These are phyloP conservation scores for Augiades crinisus DNA, from an alignment of 2,888 invertebrate species.

Conservation along the genomic window DNA sequence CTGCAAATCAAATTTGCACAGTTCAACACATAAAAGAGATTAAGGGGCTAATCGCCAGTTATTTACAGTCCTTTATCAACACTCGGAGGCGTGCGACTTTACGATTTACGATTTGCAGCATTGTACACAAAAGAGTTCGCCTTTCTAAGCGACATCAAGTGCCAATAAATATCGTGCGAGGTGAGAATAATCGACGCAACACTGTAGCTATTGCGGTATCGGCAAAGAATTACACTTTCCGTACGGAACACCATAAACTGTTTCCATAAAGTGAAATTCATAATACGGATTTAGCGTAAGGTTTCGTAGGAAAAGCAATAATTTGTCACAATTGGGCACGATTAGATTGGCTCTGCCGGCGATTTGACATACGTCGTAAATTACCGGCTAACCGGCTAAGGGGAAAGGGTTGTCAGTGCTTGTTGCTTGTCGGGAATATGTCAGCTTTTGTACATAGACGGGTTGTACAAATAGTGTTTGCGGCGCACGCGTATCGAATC, in stretches of 20 bases:
- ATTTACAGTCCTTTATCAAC: constrained; percentile 76
- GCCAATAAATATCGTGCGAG: constrained; percentile 68
- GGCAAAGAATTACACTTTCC: constrained; percentile 45
- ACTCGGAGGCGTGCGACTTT: constrained; percentile 53
- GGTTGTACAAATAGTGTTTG: constrained; percentile 65
- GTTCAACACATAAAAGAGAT: constrained; percentile 62
- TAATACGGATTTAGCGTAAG: constrained; percentile 68
- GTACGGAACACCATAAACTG: constrained; percentile 56
- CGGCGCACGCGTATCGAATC: constrained; percentile 78
- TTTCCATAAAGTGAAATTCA: constrained; percentile 61
- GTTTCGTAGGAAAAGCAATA: constrained; percentile 80
- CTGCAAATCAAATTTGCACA: constrained; percentile 60
- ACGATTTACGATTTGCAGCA: constrained; percentile 65
- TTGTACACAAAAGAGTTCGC: constrained; percentile 68
- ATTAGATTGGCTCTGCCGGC: constrained; percentile 76
- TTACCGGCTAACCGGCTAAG: constrained; percentile 61
- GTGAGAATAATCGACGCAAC: constrained; percentile 73
- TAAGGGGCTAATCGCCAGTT: constrained; percentile 64
- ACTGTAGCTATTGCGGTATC: constrained; percentile 52
- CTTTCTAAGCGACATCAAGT: constrained; percentile 72
- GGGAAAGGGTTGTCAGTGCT: constrained; percentile 34
- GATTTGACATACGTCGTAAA: constrained; percentile 80
- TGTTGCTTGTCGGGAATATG: constrained; percentile 32
- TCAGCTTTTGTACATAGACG: constrained; percentile 47
- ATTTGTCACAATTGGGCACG: constrained; percentile 80